These are phyloP conservation scores for Nephrotoma guestfalica DNA, from an alignment of 2,888 invertebrate genomes.

Conservation along the genomic window DNA sequence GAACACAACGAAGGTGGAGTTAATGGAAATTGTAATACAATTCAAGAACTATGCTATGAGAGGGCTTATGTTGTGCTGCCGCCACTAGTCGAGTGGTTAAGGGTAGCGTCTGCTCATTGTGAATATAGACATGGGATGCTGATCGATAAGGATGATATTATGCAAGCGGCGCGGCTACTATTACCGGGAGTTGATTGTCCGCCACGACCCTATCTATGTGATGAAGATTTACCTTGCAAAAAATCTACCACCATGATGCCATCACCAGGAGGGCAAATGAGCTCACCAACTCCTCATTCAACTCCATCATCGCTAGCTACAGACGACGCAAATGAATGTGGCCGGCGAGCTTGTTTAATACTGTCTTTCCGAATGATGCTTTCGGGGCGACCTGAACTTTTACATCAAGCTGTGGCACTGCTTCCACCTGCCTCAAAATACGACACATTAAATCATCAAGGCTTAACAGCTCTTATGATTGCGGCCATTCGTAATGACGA, in stretches of 20 bases:
- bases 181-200: constrained; percentile 85
- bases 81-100: constrained; percentile 80
- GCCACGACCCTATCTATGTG: constrained; percentile 51
- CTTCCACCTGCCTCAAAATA: constrained; percentile 54
- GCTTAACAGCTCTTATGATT: constrained; percentile 71
- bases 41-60: constrained; percentile 69
- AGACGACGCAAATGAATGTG: constrained; percentile 32
- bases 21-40: constrained; percentile 20
- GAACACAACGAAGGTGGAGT: constrained; percentile 46
- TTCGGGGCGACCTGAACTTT: constrained; percentile 64
- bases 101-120: constrained; percentile 70
- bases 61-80: constrained; percentile 78
- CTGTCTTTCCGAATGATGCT: constrained; percentile 69
- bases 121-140: constrained; percentile 62
- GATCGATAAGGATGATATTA: constrained; percentile 72
- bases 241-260: constrained; percentile 16
- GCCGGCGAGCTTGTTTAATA: constrained; percentile 49
- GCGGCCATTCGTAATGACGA: constrained; percentile 70
- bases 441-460: constrained; percentile 63
- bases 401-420: constrained; percentile 60
- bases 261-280: constrained; percentile 10
- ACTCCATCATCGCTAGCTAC: constrained; percentile 21
- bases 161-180: constrained; percentile 73
- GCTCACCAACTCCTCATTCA: not conserved
- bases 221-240: constrained; percentile 36